Evolutionary conservation across 2,888 invertebrate species (phyloP).

Genomic region (Spodoptera exigua): DNA sequence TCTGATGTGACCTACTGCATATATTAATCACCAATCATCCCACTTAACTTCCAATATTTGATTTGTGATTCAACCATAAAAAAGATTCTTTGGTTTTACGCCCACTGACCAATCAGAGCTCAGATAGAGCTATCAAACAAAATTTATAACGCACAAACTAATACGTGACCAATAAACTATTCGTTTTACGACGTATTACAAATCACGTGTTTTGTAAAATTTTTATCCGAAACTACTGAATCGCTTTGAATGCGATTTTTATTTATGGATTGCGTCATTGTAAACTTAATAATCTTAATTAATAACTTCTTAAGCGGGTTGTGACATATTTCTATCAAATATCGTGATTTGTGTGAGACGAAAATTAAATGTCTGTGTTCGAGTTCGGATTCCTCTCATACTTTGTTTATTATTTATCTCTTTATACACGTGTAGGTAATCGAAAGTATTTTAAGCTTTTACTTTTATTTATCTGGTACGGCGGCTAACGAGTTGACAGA

Average conservation of each 20-base stretch:
- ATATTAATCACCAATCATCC: slow-evolving; percentile 41
- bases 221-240: slow-evolving; percentile 55
- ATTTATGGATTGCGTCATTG: slow-evolving; percentile 50
- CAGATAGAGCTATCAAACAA: slow-evolving; percentile 54
- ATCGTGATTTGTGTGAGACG: slow-evolving; percentile 27
- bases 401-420: slow-evolving; percentile 30
- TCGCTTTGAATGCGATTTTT: slow-evolving; percentile 46
- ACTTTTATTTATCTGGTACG: too few relatives aligned
- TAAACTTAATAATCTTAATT: slow-evolving; percentile 54
- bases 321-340: slow-evolving; percentile 17
- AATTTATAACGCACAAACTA: slow-evolving; percentile 46
- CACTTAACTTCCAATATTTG: slow-evolving; percentile 52
- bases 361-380: slow-evolving; percentile 7
- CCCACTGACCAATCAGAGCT: slow-evolving; percentile 55
- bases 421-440: slow-evolving; percentile 20
- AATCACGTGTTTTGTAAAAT: slow-evolving; percentile 55
- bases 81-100: slow-evolving; percentile 45
- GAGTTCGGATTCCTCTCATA: slow-evolving; percentile 24
- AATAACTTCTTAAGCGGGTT: slow-evolving; percentile 45
- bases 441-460: slow-evolving; percentile 14
- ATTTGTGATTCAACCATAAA: slow-evolving; percentile 53
- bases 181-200: slow-evolving; percentile 46
- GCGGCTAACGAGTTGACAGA: too few relatives aligned
- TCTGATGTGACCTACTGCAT: slow-evolving; percentile 23
- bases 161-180: slow-evolving; percentile 39